Base-by-base conservation (phyloP, 2,797 vertebrate species). In the Thunnus albacares region DNA sequence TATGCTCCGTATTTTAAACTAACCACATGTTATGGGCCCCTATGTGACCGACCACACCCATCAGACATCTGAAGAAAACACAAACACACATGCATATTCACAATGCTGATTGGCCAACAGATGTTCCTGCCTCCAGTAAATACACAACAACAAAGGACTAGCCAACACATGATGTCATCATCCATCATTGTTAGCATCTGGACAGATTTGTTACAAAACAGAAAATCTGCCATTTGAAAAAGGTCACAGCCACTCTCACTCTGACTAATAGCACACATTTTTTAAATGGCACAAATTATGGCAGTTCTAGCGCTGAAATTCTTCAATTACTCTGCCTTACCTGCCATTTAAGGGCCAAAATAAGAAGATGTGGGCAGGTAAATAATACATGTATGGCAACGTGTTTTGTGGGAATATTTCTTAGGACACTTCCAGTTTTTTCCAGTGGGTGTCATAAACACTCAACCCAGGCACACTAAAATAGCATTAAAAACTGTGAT, bases 141-240 rank as follows among this genome's bases (percentile, higher is more conserved):
- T 22, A 52, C 79, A 75, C 43, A 53, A 26, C 62, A 82, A 26
- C 38, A 68, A 43, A 76, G 69, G 9, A 55, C 56, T 13, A 26
- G 43, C 62, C 51, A 63, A 67, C 35, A 26, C 10, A 67, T 68
- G 53, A 80, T 57, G 66, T 79, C 60, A 76, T 78, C 30, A 20
- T 57, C 38, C 28, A 38, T 38, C 10, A 3, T 28, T 64, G 49
- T 53, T 18, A 38, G 30, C 71, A 65, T 77, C 66, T 75, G 67
- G 38, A 80, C 69, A 64, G 22, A 71, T 69, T n/a, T 73, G 61
- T 79, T 76, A 61, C 51, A 67, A 77, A 85, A 77, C 30, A 59
- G 77, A 77, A 56, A 71, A 71, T 47, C 56, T 55, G 55, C 47
- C 55, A 71, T 83, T 64, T 75, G 30, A 62, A 71, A 80, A 83